These are phyloP conservation scores for Emys orbicularis DNA, from an alignment of 2,797 vertebrate species.

Conservation along the genomic window DNA sequence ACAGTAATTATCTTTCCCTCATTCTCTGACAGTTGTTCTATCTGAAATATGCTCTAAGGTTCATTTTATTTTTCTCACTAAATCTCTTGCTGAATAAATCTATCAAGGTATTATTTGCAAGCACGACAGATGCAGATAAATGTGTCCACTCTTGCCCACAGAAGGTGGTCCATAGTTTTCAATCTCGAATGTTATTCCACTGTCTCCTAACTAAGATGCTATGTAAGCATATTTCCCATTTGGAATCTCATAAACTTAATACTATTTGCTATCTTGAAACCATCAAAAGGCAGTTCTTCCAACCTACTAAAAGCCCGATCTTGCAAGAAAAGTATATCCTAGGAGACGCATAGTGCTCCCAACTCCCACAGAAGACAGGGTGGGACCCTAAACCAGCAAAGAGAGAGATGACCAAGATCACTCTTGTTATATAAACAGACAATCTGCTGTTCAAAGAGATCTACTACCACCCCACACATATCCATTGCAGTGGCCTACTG, in stretches of 20 bases:
- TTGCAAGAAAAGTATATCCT: neutral
- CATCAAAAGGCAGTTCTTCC: neutral
- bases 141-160: constrained; percentile 13
- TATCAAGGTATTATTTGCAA: constrained; percentile 28
- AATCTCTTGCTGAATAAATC: constrained; percentile 11
- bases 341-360: neutral
- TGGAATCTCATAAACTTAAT: neutral
- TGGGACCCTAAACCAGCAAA: neutral
- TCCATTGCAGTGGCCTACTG: neutral
- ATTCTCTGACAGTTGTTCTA: constrained; percentile 47
- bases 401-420: neutral
- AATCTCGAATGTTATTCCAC: neutral
- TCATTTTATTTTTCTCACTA: constrained; percentile 55
- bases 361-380: neutral
- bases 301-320: neutral
- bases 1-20: constrained; percentile 62
- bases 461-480: fast-evolving
- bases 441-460: neutral
- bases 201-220: constrained; percentile 13
- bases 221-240: neutral
- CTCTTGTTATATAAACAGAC: neutral
- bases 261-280: neutral
- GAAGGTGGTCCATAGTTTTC: neutral
- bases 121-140: constrained; percentile 3
- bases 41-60: constrained; percentile 27